phyloP scores from a whole-genome alignment of 2,888 invertebrate species.

The Hydriomena furcata region DNA sequence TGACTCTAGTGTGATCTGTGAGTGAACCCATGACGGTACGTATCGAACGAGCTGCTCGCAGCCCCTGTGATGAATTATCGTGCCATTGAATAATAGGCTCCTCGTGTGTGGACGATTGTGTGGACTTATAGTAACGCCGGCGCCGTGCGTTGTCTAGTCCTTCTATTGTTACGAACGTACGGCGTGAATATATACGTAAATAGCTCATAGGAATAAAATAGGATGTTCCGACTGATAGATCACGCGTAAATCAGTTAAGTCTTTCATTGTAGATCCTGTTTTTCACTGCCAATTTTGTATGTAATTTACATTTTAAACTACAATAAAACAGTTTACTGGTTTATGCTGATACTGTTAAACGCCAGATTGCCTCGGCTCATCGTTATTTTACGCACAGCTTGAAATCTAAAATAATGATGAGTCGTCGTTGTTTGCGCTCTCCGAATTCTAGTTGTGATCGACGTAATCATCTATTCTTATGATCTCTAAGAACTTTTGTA shows the following conservation, averaged over 20 bases:
- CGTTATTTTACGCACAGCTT: conserved; percentile 19
- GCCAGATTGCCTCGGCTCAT: conserved; percentile 27
- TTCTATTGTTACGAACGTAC: conserved; percentile 57
- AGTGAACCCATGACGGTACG: background rate
- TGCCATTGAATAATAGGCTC: conserved; percentile 36
- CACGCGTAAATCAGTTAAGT: conserved; percentile 45
- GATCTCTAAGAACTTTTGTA: conserved; percentile 35
- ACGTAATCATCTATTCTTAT: conserved; percentile 34
- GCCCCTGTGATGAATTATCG: conserved; percentile 29
- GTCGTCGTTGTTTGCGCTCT: conserved; percentile 16
- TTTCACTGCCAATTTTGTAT: conserved; percentile 37
- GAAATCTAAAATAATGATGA: conserved; percentile 16
- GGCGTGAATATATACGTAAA: conserved; percentile 74
- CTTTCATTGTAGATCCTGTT: conserved; percentile 33
- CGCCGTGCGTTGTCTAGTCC: conserved; percentile 69
- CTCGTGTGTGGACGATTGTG: conserved; percentile 29
- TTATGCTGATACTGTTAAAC: conserved; percentile 28
- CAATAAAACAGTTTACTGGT: conserved; percentile 41
- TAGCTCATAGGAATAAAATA: conserved; percentile 56
- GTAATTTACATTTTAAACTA: conserved; percentile 12
- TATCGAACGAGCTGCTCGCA: background rate
- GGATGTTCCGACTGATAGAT: conserved; percentile 7
- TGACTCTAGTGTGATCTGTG: no score
- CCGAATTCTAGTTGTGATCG: conserved; percentile 16
- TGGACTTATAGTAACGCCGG: conserved; percentile 34